These are phyloP conservation scores for Spermophilus dauricus DNA, from an alignment of 2,113 vertebrate genomes.

Conservation along the genomic window DNA sequence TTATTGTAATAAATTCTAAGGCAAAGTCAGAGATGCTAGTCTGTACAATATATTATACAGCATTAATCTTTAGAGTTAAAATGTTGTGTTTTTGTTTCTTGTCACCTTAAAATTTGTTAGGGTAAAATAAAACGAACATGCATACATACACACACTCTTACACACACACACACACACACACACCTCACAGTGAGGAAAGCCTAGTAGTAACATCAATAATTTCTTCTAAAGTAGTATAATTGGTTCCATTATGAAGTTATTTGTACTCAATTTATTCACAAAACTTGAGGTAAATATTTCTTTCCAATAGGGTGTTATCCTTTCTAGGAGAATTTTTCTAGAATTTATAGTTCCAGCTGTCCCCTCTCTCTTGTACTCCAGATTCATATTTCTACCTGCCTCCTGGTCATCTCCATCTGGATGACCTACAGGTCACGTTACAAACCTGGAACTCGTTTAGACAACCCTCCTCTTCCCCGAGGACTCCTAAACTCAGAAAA, in stretches of 20 bases:
- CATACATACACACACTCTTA: background rate
- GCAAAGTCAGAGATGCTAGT: background rate
- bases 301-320: background rate
- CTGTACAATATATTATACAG: background rate
- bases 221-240: background rate
- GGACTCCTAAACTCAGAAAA: background rate
- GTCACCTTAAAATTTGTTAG: background rate
- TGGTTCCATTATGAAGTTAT: background rate
- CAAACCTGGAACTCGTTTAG: background rate
- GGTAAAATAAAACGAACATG: background rate
- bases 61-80: conserved; percentile 20
- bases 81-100: background rate
- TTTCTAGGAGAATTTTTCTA: background rate
- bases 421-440: background rate
- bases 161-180: background rate
- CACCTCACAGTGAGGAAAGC: background rate
- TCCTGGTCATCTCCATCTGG: background rate
- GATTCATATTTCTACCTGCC: background rate
- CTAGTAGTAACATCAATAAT: background rate
- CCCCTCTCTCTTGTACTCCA: background rate
- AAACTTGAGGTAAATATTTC: background rate
- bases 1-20: conserved; percentile 30
- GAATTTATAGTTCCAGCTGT: background rate
- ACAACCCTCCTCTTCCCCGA: background rate
- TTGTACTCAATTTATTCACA: conserved; percentile 11